These are phyloP conservation scores for Chrosomus eos DNA, from an alignment of 2,797 vertebrate genomes.

Conservation along the genomic window DNA sequence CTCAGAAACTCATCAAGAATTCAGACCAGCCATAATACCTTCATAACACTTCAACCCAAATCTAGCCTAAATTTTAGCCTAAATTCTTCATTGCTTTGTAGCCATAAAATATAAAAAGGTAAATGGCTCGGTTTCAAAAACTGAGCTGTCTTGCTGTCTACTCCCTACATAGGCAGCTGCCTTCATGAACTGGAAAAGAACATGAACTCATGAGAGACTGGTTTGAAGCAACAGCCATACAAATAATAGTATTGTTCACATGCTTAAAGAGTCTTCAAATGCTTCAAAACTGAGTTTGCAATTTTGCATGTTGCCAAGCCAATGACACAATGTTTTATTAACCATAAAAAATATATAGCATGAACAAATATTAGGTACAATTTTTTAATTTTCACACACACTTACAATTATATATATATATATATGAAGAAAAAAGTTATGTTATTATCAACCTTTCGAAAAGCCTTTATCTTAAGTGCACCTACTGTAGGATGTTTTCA, in stretches of 20 bases:
- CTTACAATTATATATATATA: too few species aligned
- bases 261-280: too few species aligned
- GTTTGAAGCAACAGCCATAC: background rate
- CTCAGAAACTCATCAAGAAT: slow-evolving; percentile 21
- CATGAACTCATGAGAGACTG: background rate
- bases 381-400: too few species aligned
- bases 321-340: background rate
- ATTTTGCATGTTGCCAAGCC: background rate
- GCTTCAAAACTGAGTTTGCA: background rate
- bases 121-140: background rate
- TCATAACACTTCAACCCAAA: background rate
- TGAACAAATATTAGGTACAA: background rate
- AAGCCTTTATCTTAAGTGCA: background rate
- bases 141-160: background rate
- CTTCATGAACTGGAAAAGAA: background rate
- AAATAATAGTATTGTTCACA: background rate
- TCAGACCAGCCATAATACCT: background rate
- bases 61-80: background rate
- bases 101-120: background rate
- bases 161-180: background rate
- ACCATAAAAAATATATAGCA: background rate
- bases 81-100: background rate
- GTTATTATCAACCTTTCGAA: background rate
- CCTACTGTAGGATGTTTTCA: background rate
- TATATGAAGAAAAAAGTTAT: background rate